Evolutionary conservation across 2,113 vertebrate species (phyloP).

Genomic region (Gallinago jamesoni): DNA sequence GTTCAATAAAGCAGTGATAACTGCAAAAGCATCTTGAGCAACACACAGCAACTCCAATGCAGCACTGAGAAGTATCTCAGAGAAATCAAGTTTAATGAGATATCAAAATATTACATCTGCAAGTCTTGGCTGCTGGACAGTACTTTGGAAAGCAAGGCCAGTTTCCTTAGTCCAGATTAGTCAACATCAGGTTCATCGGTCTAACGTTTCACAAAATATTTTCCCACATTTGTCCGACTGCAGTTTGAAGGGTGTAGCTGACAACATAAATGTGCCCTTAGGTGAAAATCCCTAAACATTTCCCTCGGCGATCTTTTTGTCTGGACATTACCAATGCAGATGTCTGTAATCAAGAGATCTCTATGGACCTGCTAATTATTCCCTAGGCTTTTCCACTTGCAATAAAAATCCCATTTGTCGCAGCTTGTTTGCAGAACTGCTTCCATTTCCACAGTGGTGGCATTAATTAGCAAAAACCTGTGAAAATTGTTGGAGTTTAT

Average conservation of each 20-base stretch:
- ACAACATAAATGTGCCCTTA: conserved; percentile 78
- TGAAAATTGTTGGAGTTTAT: conserved; percentile 74
- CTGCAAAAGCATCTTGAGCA: background rate
- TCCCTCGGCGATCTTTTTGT: conserved; percentile 60
- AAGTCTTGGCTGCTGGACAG: conserved; percentile 69
- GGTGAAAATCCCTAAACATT: conserved; percentile 74
- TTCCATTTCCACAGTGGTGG: conserved; percentile 73
- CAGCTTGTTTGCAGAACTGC: conserved; percentile 71
- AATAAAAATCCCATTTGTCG: conserved; percentile 79
- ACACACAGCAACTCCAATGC: background rate
- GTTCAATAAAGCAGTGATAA: background rate
- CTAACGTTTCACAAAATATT: conserved; percentile 80
- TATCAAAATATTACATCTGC: conserved; percentile 75
- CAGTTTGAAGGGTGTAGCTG: conserved; percentile 72
- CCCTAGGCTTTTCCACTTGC: conserved; percentile 71
- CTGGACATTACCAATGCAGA: conserved; percentile 73
- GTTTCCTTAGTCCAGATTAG: conserved; percentile 67
- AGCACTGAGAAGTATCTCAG: conserved; percentile 23
- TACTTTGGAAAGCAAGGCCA: conserved; percentile 66
- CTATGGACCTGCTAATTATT: conserved; percentile 74
- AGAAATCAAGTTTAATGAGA: conserved; percentile 74
- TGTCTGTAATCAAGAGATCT: conserved; percentile 73
- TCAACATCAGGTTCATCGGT: conserved; percentile 73
- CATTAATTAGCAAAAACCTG: conserved; percentile 81
- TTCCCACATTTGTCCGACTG: conserved; percentile 82